Evolutionary conservation across 2,888 invertebrate genomes (phyloP), one percentile per base, ranked within the genome.

Genomic region (Stomorhina lunata): DNA sequence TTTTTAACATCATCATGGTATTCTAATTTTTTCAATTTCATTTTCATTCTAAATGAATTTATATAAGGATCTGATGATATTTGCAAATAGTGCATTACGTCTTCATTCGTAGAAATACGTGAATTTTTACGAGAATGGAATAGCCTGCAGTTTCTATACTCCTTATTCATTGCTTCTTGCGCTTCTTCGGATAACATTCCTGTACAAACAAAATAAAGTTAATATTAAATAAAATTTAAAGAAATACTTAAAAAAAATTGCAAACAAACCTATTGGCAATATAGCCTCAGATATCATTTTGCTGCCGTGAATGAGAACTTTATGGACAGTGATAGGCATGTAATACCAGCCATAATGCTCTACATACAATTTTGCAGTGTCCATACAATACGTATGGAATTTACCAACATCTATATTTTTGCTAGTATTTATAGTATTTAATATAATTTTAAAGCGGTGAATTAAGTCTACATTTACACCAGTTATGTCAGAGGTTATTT

Each of bases 281-380:
- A n/a, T n/a, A n/a, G n/a, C n/a, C n/a, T n/a, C n/a, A n/a, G n/a
- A n/a, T n/a, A n/a, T n/a, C 15, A 73, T 63, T 50, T 73, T 50
- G 50, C 61, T 59, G 32, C 72, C 72, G 22, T 72, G 72, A 25
- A 72, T 61, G 7, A 72, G 48, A n/a, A 57, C 45, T 45, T 71
- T 73, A 48, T 73, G 72, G 12, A 73, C 73, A 68, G 57, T 79
- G 34, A 72, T 79, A 79, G 37, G 37, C 37, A 37, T 37, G n/a
- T n/a, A n/a, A n/a, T n/a, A n/a, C 80, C 80, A 73, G 40, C 40
- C 59, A 61, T 79, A 79, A 37, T 53, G 50, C 17, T 63, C 40
- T 17, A 53, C 37, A 72, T 57, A 79, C 48, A 79, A 65, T 34
- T 57, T 80, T 45, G 72, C 72, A 57, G 72, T 80, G 37, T 80